Conservation (phyloP, 2,888 invertebrate genomes). For the Xylota sylvarum region DNA sequence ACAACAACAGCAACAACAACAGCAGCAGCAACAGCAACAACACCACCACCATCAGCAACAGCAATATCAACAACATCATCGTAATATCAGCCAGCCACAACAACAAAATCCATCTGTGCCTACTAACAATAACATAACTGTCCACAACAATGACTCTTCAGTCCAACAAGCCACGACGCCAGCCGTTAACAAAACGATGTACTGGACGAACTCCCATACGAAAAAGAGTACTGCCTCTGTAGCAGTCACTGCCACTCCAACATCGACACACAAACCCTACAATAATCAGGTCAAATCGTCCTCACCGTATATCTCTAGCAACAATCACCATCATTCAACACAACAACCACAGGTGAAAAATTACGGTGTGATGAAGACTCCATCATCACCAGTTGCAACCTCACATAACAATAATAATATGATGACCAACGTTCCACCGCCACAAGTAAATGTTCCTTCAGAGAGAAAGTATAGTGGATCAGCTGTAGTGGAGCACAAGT, state of each 20-base stretch:
- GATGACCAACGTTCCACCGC: conserved; percentile 84
- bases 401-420: conserved; percentile 81
- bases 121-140: conserved; percentile 54
- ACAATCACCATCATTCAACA: conserved; percentile 81
- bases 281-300: conserved; percentile 83
- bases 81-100: conserved; percentile 78
- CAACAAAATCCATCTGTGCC: conserved; percentile 73
- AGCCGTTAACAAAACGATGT: conserved; percentile 82
- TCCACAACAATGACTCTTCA: conserved; percentile 65
- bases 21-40: conserved; percentile 79
- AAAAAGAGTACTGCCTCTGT: conserved; percentile 84
- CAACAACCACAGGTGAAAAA: conserved; percentile 83
- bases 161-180: conserved; percentile 71
- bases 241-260: conserved; percentile 83
- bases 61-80: conserved; percentile 77
- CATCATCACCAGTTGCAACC: conserved; percentile 85
- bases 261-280: conserved; percentile 85
- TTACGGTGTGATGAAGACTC: conserved; percentile 83
- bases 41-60: conserved; percentile 78
- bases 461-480: conserved; percentile 79
- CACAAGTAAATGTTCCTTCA: conserved; percentile 80
- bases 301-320: conserved; percentile 84
- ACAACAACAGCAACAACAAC: conserved; percentile 79
- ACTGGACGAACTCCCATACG: conserved; percentile 84
- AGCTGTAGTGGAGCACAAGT: conserved; percentile 83